phyloP scores from a whole-genome alignment of 2,113 vertebrate genomes.

The Hucho hucho region DNA sequence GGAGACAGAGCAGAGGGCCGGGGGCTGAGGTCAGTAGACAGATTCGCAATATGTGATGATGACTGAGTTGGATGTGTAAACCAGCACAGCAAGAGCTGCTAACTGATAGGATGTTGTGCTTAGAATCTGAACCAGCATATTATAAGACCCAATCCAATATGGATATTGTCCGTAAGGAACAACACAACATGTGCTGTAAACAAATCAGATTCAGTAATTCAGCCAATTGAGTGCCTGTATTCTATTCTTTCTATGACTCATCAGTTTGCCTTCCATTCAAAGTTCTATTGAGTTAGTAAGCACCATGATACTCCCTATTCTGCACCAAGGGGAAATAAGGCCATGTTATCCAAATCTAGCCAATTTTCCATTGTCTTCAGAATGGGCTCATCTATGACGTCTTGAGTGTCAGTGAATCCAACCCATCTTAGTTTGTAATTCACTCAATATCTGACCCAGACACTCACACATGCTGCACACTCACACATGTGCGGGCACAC shows the following conservation, averaged over 20 bases:
- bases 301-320: background rate
- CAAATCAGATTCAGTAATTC: background rate
- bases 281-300: background rate
- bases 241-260: background rate
- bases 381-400: too few relatives aligned
- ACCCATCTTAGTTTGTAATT: background rate
- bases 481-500: background rate
- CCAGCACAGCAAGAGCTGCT: too few relatives aligned
- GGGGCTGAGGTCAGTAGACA: background rate
- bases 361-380: background rate
- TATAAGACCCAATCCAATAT: too few relatives aligned
- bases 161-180: background rate
- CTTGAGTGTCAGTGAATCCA: background rate
- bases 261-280: background rate
- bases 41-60: background rate
- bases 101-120: background rate
- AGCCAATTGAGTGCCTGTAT: background rate
- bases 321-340: background rate
- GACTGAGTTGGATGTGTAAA: background rate
- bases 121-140: background rate
- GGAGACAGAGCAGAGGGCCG: background rate
- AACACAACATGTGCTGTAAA: background rate
- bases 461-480: background rate
- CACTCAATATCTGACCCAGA: background rate
- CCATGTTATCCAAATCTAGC: too few relatives aligned